Percentiles rank a stretch among this genome's conserved stretches.
phyloP scores from a whole-genome alignment of 2,113 vertebrate genomes.

The Cynoglossus semilaevis region DNA sequence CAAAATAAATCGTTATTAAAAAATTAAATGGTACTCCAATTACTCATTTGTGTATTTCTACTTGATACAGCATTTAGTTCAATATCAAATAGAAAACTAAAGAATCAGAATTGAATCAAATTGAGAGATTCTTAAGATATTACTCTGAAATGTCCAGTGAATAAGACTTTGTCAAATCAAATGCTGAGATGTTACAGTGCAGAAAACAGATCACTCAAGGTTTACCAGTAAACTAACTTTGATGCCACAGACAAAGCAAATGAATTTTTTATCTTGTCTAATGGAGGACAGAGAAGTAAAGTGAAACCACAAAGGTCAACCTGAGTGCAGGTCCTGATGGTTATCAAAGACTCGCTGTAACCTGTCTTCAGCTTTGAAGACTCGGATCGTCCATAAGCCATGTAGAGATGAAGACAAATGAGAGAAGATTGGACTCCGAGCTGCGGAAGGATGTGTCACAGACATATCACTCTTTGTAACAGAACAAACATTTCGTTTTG shows the following conservation, averaged over 20 bases:
- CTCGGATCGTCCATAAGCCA: conserved; percentile 92
- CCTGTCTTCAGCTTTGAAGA: conserved; percentile 83
- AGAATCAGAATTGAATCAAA: too few species aligned
- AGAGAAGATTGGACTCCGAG: conserved; percentile 94
- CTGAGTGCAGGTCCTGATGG: conserved; percentile 92
- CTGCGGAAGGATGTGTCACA: conserved; percentile 62
- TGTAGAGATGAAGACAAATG: conserved; percentile 93
- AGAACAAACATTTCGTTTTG: background rate
- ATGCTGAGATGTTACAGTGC: too few species aligned
- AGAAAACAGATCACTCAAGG: background rate
- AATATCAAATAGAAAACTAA: too few species aligned
- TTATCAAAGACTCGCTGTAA: conserved; percentile 88
- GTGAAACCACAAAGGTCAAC: conserved; percentile 56
- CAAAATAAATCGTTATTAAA: too few species aligned
- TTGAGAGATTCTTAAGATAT: too few species aligned
- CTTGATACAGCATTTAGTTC: too few species aligned
- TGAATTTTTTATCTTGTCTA: too few species aligned
- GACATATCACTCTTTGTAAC: background rate
- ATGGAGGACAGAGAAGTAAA: background rate
- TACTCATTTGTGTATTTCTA: too few species aligned
- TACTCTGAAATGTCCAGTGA: too few species aligned
- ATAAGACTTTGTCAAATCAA: too few species aligned
- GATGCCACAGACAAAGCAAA: too few species aligned
- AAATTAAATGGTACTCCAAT: too few species aligned
- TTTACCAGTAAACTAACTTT: background rate